Evolutionary conservation across 2,888 invertebrate species (phyloP).

Genomic region (Tetramorium bicarinatum): DNA sequence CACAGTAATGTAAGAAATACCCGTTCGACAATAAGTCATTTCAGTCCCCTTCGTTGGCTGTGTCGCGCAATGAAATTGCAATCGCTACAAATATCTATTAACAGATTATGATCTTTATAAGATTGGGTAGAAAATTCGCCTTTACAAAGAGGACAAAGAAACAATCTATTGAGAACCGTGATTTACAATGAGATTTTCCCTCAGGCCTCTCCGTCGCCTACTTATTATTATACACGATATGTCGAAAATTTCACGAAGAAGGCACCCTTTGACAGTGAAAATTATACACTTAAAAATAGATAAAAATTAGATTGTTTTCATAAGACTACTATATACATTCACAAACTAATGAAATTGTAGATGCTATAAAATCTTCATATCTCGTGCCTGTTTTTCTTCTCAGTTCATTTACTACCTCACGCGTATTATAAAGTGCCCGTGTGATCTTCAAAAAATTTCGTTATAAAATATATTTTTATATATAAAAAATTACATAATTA

Average conservation of each 20-base stretch:
- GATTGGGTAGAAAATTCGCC: not conserved
- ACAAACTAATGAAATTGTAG: conserved; percentile 76
- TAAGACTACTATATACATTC: conserved; percentile 85
- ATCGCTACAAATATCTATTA: conserved; percentile 4
- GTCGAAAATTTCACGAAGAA: conserved; percentile 76
- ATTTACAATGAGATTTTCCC: conserved; percentile 37
- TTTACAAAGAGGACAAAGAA: not conserved
- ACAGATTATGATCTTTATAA: not conserved
- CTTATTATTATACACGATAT: conserved; percentile 56
- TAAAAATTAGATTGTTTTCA: conserved; percentile 83
- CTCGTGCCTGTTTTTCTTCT: conserved; percentile 52
- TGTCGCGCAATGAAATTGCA: conserved; percentile 19
- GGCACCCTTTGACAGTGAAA: conserved; percentile 83
- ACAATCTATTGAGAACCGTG: conserved; percentile 5
- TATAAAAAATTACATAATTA: conserved; percentile 44
- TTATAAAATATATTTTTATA: conserved; percentile 79
- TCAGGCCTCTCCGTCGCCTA: conserved; percentile 1
- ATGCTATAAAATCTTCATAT: conserved; percentile 74
- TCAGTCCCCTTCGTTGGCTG: not conserved
- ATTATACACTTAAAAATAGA: conserved; percentile 82
- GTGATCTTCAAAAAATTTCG: conserved; percentile 72
- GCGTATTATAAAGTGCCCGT: conserved; percentile 75
- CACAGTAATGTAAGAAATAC: conserved; percentile 82
- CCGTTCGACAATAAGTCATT: conserved; percentile 68
- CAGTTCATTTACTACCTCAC: conserved; percentile 54